These are phyloP conservation scores for Bombus waltoni DNA, from an alignment of 1,140 invertebrate species.

Conservation along the genomic window DNA sequence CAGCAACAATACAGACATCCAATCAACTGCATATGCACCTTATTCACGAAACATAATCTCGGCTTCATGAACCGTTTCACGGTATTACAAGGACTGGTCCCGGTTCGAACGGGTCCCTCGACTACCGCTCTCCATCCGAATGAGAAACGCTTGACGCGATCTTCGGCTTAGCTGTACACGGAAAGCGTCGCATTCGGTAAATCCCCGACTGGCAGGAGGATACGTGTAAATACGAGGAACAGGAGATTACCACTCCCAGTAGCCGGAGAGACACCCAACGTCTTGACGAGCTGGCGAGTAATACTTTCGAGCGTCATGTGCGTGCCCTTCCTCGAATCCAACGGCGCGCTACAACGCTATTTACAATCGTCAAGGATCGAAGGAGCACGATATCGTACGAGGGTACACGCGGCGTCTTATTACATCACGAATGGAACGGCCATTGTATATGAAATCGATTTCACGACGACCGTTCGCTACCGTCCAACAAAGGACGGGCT, in stretches of 20 bases:
- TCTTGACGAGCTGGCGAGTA: conserved; percentile 50
- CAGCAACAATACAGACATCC: neutral
- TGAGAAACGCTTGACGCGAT: conserved; percentile 29
- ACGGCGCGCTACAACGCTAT: conserved; percentile 13
- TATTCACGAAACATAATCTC: neutral
- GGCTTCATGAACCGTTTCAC: neutral
- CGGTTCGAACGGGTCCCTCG: neutral
- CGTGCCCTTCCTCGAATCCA: neutral
- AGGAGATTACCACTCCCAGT: conserved; percentile 47
- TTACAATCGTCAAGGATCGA: conserved; percentile 43
- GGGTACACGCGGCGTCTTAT: conserved; percentile 45
- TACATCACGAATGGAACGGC: conserved; percentile 27
- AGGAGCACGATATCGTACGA: conserved; percentile 32
- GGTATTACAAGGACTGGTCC: neutral
- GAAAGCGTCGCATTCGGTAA: conserved; percentile 41
- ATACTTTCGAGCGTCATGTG: conserved; percentile 41
- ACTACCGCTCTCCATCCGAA: neutral
- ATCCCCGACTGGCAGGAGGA: conserved; percentile 43
- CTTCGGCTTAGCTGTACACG: conserved; percentile 13
- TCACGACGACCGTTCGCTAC: conserved; percentile 40
- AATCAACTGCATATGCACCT: neutral
- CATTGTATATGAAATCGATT: conserved; percentile 60
- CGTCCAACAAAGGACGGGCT: neutral
- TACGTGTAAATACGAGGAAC: conserved; percentile 59
- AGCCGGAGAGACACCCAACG: conserved; percentile 25